Percentiles rank a stretch among this genome's conserved stretches.
These are phyloP conservation scores for Volucella zonaria DNA, from an alignment of 2,888 invertebrate species.

Conservation along the genomic window DNA sequence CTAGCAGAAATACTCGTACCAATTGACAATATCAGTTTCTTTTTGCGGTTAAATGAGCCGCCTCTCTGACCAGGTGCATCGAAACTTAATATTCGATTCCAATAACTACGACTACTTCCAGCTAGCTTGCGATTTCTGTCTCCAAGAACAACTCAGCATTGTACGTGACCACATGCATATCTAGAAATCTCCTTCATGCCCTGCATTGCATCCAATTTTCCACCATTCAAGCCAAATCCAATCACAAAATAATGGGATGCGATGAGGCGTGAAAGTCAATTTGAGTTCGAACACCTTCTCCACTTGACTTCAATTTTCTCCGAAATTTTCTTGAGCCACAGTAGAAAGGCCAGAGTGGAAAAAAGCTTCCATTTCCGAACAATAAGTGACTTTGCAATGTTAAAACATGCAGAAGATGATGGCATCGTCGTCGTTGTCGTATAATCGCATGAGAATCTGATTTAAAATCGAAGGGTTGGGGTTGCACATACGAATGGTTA, in stretches of 20 bases:
- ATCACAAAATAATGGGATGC: conserved; percentile 73
- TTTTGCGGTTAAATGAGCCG: too few species aligned
- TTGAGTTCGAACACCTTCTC: conserved; percentile 73
- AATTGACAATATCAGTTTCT: too few species aligned
- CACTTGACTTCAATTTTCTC: conserved; percentile 58
- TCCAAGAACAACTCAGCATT: conserved; percentile 23
- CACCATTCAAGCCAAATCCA: conserved; percentile 67
- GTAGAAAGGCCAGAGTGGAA: not conserved
- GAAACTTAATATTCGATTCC: conserved; percentile 21
- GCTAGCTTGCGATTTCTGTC: conserved; percentile 4
- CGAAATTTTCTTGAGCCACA: conserved; percentile 9
- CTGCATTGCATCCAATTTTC: conserved; percentile 67
- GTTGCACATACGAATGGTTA: not conserved
- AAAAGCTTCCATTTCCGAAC: conserved; percentile 42
- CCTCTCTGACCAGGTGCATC: not conserved
- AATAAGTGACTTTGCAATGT: conserved; percentile 64
- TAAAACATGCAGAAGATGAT: conserved; percentile 70
- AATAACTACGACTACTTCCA: not conserved
- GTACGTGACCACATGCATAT: conserved; percentile 57
- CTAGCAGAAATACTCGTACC: too few species aligned
- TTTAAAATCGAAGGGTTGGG: not conserved
- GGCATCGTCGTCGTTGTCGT: conserved; percentile 61
- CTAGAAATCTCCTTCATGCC: conserved; percentile 20
- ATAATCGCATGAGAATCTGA: conserved; percentile 62
- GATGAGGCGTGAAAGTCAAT: conserved; percentile 74